Percentiles rank a stretch among this genome's conserved stretches.
Conservation (phyloP, 1,140 invertebrate genomes). For the Drosophila leontia region DNA sequence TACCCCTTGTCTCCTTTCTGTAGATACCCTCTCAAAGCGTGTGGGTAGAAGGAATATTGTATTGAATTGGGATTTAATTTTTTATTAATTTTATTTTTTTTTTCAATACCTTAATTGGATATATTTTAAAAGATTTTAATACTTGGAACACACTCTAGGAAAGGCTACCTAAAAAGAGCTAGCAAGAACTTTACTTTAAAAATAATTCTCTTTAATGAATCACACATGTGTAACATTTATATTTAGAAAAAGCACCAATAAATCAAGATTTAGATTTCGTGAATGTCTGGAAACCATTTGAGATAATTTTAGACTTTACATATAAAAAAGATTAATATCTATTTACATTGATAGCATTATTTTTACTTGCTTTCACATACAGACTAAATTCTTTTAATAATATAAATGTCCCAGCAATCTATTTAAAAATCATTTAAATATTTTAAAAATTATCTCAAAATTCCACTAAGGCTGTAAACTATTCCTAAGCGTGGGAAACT, state of each 20-base stretch:
- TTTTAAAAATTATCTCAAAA: not conserved
- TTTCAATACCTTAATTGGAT: not conserved
- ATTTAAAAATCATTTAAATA: not conserved
- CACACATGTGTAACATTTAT: not conserved
- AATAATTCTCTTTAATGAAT: not conserved
- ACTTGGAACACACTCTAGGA: too few species aligned
- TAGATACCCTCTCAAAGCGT: conserved; percentile 30
- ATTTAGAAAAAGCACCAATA: not conserved
- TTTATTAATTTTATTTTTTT: not conserved
- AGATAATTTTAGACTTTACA: not conserved
- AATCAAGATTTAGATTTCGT: not conserved
- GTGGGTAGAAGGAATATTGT: not conserved
- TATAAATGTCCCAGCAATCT: too few species aligned
- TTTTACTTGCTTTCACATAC: too few species aligned
- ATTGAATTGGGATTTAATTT: not conserved
- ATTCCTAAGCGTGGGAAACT: conserved; percentile 12
- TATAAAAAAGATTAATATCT: too few species aligned
- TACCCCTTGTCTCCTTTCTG: not conserved
- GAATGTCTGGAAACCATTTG: not conserved
- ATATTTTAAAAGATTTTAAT: not conserved
- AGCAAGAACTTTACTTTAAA: too few species aligned
- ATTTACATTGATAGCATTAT: too few species aligned
- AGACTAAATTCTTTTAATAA: too few species aligned
- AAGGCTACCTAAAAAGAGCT: not conserved
- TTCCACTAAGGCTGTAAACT: not conserved